phyloP scores from a whole-genome alignment of 2,888 invertebrate genomes.

The Cephus sareptanus region DNA sequence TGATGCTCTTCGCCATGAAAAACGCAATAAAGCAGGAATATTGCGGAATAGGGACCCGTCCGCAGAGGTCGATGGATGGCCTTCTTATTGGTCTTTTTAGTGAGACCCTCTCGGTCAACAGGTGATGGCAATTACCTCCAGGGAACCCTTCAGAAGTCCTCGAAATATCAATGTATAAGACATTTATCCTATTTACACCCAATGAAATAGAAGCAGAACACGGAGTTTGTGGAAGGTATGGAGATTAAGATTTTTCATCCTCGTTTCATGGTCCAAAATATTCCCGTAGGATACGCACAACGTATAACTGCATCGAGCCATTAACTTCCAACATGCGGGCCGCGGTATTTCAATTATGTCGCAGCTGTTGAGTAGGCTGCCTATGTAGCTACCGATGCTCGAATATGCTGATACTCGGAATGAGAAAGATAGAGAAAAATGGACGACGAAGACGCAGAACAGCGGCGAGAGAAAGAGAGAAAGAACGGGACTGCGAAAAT shows the following conservation, averaged over 20 bases:
- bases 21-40: neutral
- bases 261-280: neutral
- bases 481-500: neutral
- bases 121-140: conserved; percentile 11
- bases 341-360: conserved; percentile 1
- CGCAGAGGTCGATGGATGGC: neutral
- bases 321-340: neutral
- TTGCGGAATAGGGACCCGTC: neutral
- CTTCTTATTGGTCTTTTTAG: neutral
- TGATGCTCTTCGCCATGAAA: neutral
- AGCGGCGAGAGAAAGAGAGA: neutral
- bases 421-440: neutral
- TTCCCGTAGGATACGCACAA: neutral
- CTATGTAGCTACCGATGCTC: neutral
- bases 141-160: neutral
- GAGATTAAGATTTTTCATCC: neutral
- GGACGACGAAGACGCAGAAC: neutral
- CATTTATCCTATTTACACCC: neutral
- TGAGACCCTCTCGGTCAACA: conserved; percentile 17
- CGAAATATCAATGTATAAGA: neutral
- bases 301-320: neutral
- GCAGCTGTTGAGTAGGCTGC: neutral
- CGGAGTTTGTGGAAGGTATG: neutral
- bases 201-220: neutral
- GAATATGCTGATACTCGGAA: neutral